Evolutionary conservation across 1,140 invertebrate species (phyloP).

Genomic region (Odontomachus brunneus): DNA sequence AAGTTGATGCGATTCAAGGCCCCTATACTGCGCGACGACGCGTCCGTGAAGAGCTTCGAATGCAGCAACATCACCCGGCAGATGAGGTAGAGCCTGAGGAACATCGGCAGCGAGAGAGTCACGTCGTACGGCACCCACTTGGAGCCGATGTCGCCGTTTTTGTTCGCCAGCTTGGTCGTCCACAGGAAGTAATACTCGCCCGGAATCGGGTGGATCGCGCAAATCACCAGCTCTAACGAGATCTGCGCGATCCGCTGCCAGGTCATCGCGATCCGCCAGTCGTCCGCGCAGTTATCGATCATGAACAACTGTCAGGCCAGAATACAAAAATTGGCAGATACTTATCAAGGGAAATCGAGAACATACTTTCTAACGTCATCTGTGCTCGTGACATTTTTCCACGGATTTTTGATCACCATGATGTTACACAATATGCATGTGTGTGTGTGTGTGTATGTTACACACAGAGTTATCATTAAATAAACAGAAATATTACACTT

Average conservation of each 20-base stretch:
- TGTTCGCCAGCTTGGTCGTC: slow-evolving; percentile 97
- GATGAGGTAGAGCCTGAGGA: slow-evolving; percentile 99
- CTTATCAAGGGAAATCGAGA: too few species aligned
- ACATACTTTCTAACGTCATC: too few species aligned
- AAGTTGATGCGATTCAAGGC: slow-evolving; percentile 99
- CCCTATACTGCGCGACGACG: slow-evolving; percentile 96
- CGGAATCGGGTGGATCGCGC: slow-evolving; percentile 98
- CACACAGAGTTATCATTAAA: too few species aligned
- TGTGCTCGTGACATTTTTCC: too few species aligned
- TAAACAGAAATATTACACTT: too few species aligned
- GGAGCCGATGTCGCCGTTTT: slow-evolving; percentile 93
- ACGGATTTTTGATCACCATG: too few species aligned
- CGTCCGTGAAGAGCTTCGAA: slow-evolving; percentile 99
- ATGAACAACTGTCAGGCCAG: slow-evolving; percentile 94
- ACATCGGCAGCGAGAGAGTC: slow-evolving; percentile 99
- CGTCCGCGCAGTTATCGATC: slow-evolving; percentile 99
- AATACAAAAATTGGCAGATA: slow-evolving; percentile 6
- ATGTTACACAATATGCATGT: too few species aligned
- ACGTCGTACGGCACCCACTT: slow-evolving; percentile 97
- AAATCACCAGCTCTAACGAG: slow-evolving; percentile 96
- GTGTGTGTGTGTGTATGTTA: too few species aligned
- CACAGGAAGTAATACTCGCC: slow-evolving; percentile 98
- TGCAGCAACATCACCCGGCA: slow-evolving; percentile 99
- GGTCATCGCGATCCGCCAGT: slow-evolving; percentile 99
- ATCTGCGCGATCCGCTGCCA: slow-evolving; percentile 98